Evolutionary conservation across 2,888 invertebrate genomes (phyloP), one percentile per base, ranked within the genome.

Genomic region (Athetis lepigone): DNA sequence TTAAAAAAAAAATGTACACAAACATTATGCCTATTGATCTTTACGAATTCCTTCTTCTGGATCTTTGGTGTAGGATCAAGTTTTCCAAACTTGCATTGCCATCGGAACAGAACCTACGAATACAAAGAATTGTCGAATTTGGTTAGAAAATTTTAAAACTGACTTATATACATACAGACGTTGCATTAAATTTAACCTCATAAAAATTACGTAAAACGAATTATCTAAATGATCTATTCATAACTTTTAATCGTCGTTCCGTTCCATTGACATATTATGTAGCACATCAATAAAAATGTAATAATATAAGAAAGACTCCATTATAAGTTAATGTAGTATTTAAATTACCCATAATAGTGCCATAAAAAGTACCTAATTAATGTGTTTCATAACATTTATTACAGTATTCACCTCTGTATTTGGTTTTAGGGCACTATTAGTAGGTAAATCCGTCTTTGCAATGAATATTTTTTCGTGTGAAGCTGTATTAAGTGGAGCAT

Each of bases 401-500:
- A 49, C 21, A 25, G 60, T 73, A 57, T 52, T 58, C 27, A 56
- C 39, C n/a, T 46, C 55, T 21, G 13, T 59, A 51, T 66, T 64
- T 67, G 55, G 77, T 77, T 70, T 59, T 29, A 54, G 63, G 70
- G 63, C 56, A 59, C 21, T 37, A 76, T 76, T 76, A 55, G 25
- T 43, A 50, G 29, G 37, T 39, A 43, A 51, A 50, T 42, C 37
- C 16, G n/a, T 8, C 13, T 23, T 16, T 36, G 37, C 39, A 33
- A 33, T 52, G 25, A 49, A 62, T 33, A 43, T 33, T 21, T 25
- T 58, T 47, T 67, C 49, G 29, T 56, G 60, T 51, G 50, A 59
- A 61, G 7, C 49, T 23, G n/a, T 19, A 36, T 46, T 9, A 69
- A 54, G 51, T 63, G 16, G 57, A 45, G n/a, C 55, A 27, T 56